phyloP scores from a whole-genome alignment of 2,113 vertebrate species.

The Grus americana region DNA sequence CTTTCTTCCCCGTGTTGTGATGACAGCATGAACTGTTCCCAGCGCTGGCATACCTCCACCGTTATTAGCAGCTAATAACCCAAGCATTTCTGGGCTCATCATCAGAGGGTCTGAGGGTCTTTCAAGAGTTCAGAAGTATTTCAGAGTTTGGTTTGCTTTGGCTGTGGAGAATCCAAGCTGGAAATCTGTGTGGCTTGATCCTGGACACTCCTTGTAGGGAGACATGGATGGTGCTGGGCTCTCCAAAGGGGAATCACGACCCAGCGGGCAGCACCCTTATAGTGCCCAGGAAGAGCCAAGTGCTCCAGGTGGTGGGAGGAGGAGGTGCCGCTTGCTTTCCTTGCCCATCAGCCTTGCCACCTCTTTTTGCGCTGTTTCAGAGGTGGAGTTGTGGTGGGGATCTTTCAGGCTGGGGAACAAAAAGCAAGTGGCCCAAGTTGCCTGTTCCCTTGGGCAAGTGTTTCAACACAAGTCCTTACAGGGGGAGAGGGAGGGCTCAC shows the following conservation, averaged over 20 bases:
- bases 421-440: background rate
- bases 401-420: background rate
- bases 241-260: background rate
- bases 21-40: background rate
- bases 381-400: background rate
- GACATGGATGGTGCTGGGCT: background rate
- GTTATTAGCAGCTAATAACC: background rate
- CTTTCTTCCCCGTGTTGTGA: background rate
- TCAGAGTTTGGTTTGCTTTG: background rate
- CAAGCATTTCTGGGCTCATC: background rate
- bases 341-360: background rate
- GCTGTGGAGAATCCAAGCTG: background rate
- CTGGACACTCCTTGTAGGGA: background rate
- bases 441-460: background rate
- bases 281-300: background rate
- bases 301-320: background rate
- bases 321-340: background rate
- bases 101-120: background rate
- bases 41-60: background rate
- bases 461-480: background rate
- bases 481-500: background rate
- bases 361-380: background rate
- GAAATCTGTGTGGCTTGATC: background rate
- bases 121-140: background rate
- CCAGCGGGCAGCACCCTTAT: rapidly evolving